Evolutionary conservation across 2,113 vertebrate genomes (phyloP), one percentile per base, ranked within the genome.

Genomic region (Microtus montanus): DNA sequence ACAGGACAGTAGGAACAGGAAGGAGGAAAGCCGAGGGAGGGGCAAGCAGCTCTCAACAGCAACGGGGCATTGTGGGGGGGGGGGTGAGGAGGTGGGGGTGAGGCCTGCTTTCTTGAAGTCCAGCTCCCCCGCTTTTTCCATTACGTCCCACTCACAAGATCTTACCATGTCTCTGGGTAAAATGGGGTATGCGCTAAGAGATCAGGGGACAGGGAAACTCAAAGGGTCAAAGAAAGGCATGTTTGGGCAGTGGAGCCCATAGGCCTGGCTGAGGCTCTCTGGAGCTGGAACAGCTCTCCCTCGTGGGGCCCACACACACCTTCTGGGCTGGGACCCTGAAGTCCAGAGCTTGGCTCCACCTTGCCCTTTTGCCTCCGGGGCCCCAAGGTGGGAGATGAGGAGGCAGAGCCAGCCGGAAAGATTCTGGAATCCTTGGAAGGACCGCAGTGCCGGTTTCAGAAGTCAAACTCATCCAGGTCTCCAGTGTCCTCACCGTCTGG

Each of bases 381-480:
- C 28, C 33, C 20, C 11, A 28, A 78, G 73, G 24, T 13, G 5
- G 20, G 75, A 68, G 66, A 35, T 35, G n/a, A 47, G 61, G 30
- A 64, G 75, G 61, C 79, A 71, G 71, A 80, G 87, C 47, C 78
- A 14, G 83, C 78, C 38, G 17, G 78, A 87, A 93, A 91, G 88
- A 88, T 52, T 75, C 75, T 38, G 66, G 44, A 70, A 38, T 92
- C 89, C 78, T 49, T 64, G 38, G 87, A n/a, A 5, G 64, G 63
- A 8, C 2, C 47, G 28, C 17, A 61, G n/a, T 26, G n/a, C 63
- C 19, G 82, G 66, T 74, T 92, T 99, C 98, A 99, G 94, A 99
- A 98, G 96, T 99, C 99, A 96, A 99, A 91, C 10, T 99, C 99
- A 0, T 99, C 99, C 3, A 99, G 98, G 95, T 99, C 99, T 10